Conservation (phyloP, 2,113 vertebrate genomes). For the Pachypanchax playfairii region DNA sequence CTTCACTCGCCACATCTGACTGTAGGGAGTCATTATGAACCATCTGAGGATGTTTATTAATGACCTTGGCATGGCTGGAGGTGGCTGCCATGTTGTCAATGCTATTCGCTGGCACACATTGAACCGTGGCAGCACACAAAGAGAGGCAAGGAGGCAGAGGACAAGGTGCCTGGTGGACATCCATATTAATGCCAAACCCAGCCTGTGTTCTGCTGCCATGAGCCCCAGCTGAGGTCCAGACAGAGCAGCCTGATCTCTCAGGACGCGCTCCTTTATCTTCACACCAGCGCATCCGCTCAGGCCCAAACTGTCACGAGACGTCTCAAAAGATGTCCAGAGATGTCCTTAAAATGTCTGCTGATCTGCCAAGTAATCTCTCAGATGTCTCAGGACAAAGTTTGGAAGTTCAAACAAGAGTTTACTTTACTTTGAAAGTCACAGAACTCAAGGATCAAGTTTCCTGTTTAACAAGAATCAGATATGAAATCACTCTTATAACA, state of each 20-base stretch:
- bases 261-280: slow-evolving; percentile 64
- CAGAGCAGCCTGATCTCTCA: slow-evolving; percentile 51
- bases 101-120: slow-evolving; percentile 61
- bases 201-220: slow-evolving; percentile 73
- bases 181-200: slow-evolving; percentile 70
- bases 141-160: slow-evolving; percentile 51
- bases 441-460: too few species aligned
- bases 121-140: slow-evolving; percentile 61
- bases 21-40: slow-evolving; percentile 55
- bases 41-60: slow-evolving; percentile 85
- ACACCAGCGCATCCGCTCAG: slow-evolving; percentile 31
- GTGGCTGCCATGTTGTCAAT: slow-evolving; percentile 62
- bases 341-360: slow-evolving; percentile 46
- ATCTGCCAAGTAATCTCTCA: slow-evolving; percentile 26
- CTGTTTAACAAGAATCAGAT: too few species aligned
- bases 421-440: slow-evolving; percentile 8
- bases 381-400: slow-evolving; percentile 35
- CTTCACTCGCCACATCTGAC: slow-evolving; percentile 4
- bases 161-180: slow-evolving; percentile 74
- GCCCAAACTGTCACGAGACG: slow-evolving; percentile 43
- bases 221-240: slow-evolving; percentile 58
- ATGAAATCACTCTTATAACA: too few species aligned
- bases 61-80: slow-evolving; percentile 62
- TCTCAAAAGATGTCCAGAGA: slow-evolving; percentile 41
- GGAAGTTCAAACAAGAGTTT: not conserved